Percentiles rank a stretch among this genome's conserved stretches.
Evolutionary conservation across 53 echinoderm and acorn worm species (phyloP).

Genomic region (Paelopatides confundens): DNA sequence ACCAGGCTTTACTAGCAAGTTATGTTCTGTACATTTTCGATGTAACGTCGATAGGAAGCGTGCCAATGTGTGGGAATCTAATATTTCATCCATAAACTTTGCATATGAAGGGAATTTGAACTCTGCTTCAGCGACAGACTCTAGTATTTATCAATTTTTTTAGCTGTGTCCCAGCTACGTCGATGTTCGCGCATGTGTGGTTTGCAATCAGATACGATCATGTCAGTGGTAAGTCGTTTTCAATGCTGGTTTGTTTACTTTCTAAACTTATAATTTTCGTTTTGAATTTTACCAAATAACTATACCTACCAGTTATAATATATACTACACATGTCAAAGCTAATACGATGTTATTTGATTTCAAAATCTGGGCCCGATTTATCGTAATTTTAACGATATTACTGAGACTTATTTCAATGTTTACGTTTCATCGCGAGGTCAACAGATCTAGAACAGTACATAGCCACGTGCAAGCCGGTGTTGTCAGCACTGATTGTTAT

Average conservation of each 20-base stretch:
- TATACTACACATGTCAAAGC: neutral
- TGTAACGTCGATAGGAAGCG: neutral
- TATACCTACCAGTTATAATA: neutral
- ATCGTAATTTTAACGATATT: neutral
- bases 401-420: neutral
- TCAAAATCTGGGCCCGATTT: neutral
- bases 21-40: neutral
- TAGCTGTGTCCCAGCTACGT: constrained; percentile 14
- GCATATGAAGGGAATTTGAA: neutral
- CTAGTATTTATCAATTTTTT: constrained; percentile 23
- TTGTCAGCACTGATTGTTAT: neutral
- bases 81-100: neutral
- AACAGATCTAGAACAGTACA: neutral
- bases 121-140: neutral
- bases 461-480: constrained; percentile 24
- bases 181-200: constrained; percentile 81
- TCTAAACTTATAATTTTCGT: neutral
- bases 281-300: neutral
- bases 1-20: neutral
- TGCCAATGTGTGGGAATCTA: constrained; percentile 15
- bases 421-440: constrained; percentile 5
- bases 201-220: constrained; percentile 86
- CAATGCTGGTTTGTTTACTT: constrained; percentile 24
- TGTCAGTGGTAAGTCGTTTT: constrained; percentile 88
- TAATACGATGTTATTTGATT: neutral